Conservation (phyloP, 2,113 vertebrate species). For the Lycaon pictus region DNA sequence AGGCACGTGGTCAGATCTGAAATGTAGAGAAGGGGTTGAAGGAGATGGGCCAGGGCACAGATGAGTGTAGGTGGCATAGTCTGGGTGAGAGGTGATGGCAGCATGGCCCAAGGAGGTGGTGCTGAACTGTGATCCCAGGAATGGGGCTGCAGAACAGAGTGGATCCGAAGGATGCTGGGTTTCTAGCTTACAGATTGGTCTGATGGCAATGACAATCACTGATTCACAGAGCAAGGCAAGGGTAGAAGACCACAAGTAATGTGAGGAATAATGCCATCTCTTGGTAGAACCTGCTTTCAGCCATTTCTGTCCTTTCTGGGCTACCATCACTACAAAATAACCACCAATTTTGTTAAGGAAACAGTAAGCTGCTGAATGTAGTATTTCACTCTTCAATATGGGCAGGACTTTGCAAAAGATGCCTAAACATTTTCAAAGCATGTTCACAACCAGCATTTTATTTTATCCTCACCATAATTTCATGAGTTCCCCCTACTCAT, state of each 20-base stretch:
- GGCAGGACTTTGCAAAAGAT: not conserved
- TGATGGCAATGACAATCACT: not conserved
- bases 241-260: not conserved
- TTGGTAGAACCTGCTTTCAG: not conserved
- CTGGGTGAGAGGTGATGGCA: not conserved
- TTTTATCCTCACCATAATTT: conserved; percentile 57
- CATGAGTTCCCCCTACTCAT: conserved; percentile 14
- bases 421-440: conserved; percentile 27
- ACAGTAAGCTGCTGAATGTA: not conserved
- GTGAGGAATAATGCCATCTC: not conserved
- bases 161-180: not conserved
- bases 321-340: not conserved
- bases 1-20: not conserved
- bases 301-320: not conserved
- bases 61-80: not conserved
- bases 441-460: conserved; percentile 33
- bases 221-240: not conserved
- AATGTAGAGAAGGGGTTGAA: not conserved
- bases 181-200: not conserved
- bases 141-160: not conserved
- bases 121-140: not conserved
- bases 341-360: not conserved
- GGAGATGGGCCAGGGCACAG: not conserved
- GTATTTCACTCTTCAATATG: not conserved
- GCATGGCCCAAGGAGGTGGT: not conserved